Evolutionary conservation across 2,888 invertebrate species (phyloP).

Genomic region (Tenodera sinensis): DNA sequence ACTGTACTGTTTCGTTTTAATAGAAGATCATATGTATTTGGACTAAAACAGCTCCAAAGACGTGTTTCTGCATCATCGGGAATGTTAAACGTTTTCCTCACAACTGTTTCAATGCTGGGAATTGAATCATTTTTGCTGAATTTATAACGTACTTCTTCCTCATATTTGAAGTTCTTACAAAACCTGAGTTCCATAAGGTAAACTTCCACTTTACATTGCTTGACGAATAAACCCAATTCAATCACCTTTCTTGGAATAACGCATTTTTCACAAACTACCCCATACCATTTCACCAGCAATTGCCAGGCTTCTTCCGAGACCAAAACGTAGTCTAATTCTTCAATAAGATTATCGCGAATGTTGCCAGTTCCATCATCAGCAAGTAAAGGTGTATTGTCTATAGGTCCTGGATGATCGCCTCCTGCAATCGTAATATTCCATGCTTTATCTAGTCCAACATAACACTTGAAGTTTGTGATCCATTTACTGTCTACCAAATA

Average conservation of each 20-base stretch:
- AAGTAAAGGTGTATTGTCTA: conserved; percentile 42
- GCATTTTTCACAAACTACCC: conserved; percentile 35
- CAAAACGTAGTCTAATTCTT: conserved; percentile 47
- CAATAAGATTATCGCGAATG: conserved; percentile 46
- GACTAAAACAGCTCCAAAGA: conserved; percentile 46
- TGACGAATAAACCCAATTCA: conserved; percentile 41
- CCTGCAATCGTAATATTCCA: background rate
- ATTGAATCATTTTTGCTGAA: conserved; percentile 46
- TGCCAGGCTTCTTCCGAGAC: conserved; percentile 48
- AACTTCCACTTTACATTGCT: conserved; percentile 43
- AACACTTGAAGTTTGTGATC: conserved; percentile 1
- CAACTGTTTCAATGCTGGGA: conserved; percentile 39
- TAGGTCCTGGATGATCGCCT: conserved; percentile 43
- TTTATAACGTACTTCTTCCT: conserved; percentile 39
- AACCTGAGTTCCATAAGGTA: conserved; percentile 42
- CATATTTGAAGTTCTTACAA: conserved; percentile 43
- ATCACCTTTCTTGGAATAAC: background rate
- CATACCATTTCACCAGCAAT: conserved; percentile 44
- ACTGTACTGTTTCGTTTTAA: conserved; percentile 43
- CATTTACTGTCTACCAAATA: conserved; percentile 13
- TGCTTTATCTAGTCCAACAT: conserved; percentile 7
- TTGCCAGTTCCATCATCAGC: conserved; percentile 29
- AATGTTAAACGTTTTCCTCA: conserved; percentile 43
- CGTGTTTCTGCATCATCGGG: conserved; percentile 44
- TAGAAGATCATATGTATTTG: conserved; percentile 44